Conservation (phyloP, 2,113 vertebrate species). For the Mustelus asterias region DNA sequence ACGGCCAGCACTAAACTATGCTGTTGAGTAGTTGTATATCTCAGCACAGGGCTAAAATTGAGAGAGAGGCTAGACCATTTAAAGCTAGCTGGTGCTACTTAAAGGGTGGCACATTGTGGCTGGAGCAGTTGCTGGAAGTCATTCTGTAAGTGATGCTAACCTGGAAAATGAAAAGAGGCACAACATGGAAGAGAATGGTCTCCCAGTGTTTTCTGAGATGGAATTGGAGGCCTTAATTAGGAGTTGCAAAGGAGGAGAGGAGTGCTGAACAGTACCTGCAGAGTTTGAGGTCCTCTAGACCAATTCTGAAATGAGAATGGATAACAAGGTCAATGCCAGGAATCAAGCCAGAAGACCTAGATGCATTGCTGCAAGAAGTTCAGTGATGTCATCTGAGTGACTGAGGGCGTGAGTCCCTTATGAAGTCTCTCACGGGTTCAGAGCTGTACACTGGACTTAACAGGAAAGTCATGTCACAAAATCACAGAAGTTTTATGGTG, state of each 20-base stretch:
- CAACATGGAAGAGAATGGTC: not conserved
- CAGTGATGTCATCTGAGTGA: too few species aligned
- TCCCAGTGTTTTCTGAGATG: not conserved
- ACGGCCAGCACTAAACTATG: too few species aligned
- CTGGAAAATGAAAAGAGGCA: not conserved
- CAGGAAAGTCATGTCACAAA: too few species aligned
- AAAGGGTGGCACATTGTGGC: not conserved
- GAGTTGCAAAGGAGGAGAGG: not conserved
- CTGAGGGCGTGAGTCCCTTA: too few species aligned
- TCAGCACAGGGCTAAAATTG: not conserved
- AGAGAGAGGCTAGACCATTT: too few species aligned
- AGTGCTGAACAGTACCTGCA: not conserved
- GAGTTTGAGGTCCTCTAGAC: not conserved
- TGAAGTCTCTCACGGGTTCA: too few species aligned
- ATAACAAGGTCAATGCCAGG: not conserved
- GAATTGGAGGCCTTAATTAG: not conserved
- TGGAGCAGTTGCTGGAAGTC: not conserved
- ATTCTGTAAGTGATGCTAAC: not conserved
- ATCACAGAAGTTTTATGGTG: too few species aligned
- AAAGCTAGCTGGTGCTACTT: too few species aligned
- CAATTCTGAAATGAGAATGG: too few species aligned
- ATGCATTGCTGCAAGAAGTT: not conserved
- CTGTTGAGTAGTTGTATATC: too few species aligned
- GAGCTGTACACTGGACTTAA: too few species aligned
- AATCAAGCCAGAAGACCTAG: not conserved